Conservation (phyloP, 2,888 invertebrate genomes). For the Monoplex corrugatus region DNA sequence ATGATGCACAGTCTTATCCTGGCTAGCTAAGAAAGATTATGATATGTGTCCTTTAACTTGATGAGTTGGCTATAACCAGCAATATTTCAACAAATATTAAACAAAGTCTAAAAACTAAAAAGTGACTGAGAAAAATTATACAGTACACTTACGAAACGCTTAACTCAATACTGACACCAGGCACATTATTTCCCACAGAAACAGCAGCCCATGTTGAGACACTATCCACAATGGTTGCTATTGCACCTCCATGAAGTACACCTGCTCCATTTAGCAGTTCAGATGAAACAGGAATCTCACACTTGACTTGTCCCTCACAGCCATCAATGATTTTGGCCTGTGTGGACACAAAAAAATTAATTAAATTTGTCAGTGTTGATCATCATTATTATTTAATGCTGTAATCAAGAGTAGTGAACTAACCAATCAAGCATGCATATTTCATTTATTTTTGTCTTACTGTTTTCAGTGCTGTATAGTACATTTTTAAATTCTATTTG, state of each 20-base stretch:
- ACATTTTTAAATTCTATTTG: too few species aligned
- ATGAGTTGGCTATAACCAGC: background rate
- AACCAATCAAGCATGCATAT: too few species aligned
- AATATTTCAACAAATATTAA: background rate
- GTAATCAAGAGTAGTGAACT: too few species aligned
- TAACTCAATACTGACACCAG: constrained; percentile 92
- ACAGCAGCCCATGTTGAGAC: constrained; percentile 91
- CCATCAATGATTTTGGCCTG: constrained; percentile 67
- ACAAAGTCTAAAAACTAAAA: background rate
- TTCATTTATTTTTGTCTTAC: background rate
- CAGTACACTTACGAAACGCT: constrained; percentile 87
- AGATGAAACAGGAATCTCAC: constrained; percentile 88
- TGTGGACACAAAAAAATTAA: background rate
- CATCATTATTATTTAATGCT: constrained; percentile 3
- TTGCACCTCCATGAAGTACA: constrained; percentile 92
- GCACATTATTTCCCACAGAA: constrained; percentile 84
- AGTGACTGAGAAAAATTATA: background rate
- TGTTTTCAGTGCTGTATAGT: background rate
- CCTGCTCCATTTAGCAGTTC: constrained; percentile 90
- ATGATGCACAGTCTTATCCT: too few species aligned
- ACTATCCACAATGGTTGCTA: constrained; percentile 89
- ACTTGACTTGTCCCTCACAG: constrained; percentile 88
- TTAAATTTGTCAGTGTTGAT: background rate
- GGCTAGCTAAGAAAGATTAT: too few species aligned
- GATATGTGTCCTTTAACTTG: too few species aligned